Conservation (phyloP, 1,140 invertebrate genomes). For the Laodelphax striatellus region DNA sequence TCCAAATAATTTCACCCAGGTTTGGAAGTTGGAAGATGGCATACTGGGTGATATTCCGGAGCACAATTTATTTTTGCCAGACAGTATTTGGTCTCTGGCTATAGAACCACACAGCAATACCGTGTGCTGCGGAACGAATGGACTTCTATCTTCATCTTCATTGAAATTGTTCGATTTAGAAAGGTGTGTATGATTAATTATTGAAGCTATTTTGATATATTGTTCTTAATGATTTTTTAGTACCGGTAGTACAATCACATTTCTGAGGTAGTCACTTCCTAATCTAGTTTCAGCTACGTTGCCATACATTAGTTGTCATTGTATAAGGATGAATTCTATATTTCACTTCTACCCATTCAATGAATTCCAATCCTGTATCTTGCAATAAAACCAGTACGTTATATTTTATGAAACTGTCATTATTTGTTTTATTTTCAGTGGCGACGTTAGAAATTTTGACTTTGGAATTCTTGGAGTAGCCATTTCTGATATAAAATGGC, state of each 20-base stretch:
- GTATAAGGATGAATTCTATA: too few species aligned
- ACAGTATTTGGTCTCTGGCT: slow-evolving; percentile 10
- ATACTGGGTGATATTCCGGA: background rate
- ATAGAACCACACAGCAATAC: background rate
- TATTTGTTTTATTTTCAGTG: slow-evolving; percentile 5
- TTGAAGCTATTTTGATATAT: too few species aligned
- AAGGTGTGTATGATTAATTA: background rate
- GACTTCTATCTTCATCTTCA: background rate
- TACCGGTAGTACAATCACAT: too few species aligned
- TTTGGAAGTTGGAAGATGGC: background rate
- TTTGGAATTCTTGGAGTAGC: slow-evolving; percentile 33
- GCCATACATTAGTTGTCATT: too few species aligned
- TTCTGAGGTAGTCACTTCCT: too few species aligned
- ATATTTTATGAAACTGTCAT: too few species aligned
- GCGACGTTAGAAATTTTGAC: background rate
- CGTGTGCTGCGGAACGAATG: slow-evolving; percentile 1
- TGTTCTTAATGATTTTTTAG: too few species aligned
- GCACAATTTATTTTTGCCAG: background rate
- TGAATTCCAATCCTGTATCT: too few species aligned
- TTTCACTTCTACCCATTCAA: too few species aligned
- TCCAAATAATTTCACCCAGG: background rate
- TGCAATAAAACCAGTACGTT: too few species aligned
- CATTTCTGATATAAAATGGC: slow-evolving; percentile 49
- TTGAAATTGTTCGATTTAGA: slow-evolving; percentile 11
- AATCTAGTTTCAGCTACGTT: too few species aligned